Conservation (phyloP, 2,797 vertebrate genomes). For the Heteromormyrus szaboi region DNA sequence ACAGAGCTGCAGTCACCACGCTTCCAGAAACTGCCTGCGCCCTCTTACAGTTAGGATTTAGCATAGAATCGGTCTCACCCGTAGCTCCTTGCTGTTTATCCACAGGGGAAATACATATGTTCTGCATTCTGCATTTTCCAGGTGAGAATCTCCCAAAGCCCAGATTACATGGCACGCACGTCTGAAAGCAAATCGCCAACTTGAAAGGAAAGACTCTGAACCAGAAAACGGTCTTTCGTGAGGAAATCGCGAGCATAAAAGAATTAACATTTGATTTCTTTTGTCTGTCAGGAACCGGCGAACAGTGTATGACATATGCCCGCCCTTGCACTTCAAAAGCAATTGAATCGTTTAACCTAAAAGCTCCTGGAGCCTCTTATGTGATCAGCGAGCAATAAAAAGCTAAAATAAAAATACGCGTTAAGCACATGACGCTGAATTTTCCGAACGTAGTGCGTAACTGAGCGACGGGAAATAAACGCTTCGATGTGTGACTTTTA, state of each 20-base stretch:
- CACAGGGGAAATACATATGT: not conserved
- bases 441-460: not conserved
- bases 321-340: slow-evolving; percentile 9
- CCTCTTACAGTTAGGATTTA: not conserved
- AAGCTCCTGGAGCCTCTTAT: slow-evolving; percentile 13
- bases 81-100: not conserved
- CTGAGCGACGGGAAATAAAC: not conserved
- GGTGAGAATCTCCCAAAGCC: not conserved
- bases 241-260: not conserved
- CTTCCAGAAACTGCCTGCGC: not conserved
- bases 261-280: not conserved
- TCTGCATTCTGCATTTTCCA: not conserved
- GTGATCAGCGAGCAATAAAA: slow-evolving; percentile 18
- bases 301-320: not conserved
- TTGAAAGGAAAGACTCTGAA: not conserved
- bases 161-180: not conserved
- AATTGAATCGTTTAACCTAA: slow-evolving; percentile 12
- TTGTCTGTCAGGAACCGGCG: slow-evolving; percentile 7
- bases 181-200: not conserved
- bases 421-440: not conserved
- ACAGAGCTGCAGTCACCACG: not conserved
- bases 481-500: not conserved
- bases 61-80: not conserved
- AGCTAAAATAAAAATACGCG: not conserved
- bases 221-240: not conserved